Conservation (phyloP, 92 coral and sea anemone genomes). For the Palythoa grandiflora region DNA sequence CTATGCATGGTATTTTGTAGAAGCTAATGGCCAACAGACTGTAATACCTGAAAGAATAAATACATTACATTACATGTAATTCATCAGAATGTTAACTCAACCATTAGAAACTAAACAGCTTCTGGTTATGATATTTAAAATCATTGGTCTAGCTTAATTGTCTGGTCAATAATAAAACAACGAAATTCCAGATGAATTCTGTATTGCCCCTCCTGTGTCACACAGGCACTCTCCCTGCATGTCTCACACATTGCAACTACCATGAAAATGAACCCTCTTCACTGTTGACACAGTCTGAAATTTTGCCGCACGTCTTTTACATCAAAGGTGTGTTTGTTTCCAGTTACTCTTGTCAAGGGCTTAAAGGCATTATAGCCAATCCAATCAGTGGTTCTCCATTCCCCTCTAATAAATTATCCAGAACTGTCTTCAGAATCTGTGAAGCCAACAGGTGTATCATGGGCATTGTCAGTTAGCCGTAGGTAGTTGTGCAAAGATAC, state of each 20-base stretch:
- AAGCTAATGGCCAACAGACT: slow-evolving; percentile 8
- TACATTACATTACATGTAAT: not conserved
- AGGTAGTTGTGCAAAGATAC: slow-evolving; percentile 70
- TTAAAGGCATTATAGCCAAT: slow-evolving; percentile 28
- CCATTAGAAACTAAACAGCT: slow-evolving; percentile 5
- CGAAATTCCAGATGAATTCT: slow-evolving; percentile 20
- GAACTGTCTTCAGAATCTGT: slow-evolving; percentile 59
- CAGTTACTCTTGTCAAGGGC: slow-evolving; percentile 45
- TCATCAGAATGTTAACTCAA: slow-evolving; percentile 8
- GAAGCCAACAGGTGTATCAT: slow-evolving; percentile 61
- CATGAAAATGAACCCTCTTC: slow-evolving; percentile 56
- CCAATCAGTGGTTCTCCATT: slow-evolving; percentile 64
- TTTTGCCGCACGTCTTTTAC: slow-evolving; percentile 37
- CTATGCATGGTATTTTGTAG: not conserved
- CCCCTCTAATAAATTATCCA: slow-evolving; percentile 60
- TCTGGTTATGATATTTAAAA: slow-evolving; percentile 6
- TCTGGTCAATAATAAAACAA: slow-evolving; percentile 15
- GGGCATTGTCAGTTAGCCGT: slow-evolving; percentile 58
- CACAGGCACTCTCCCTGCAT: slow-evolving; percentile 43
- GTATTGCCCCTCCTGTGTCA: slow-evolving; percentile 11
- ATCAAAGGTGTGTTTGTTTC: slow-evolving; percentile 42
- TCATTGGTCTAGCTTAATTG: slow-evolving; percentile 16
- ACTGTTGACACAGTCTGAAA: slow-evolving; percentile 48
- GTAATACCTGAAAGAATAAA: slow-evolving; percentile 11
- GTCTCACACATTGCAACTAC: slow-evolving; percentile 56